Evolutionary conservation across 2,888 invertebrate genomes (phyloP), one percentile per base, ranked within the genome.

Genomic region (Polymixis flavicincta): DNA sequence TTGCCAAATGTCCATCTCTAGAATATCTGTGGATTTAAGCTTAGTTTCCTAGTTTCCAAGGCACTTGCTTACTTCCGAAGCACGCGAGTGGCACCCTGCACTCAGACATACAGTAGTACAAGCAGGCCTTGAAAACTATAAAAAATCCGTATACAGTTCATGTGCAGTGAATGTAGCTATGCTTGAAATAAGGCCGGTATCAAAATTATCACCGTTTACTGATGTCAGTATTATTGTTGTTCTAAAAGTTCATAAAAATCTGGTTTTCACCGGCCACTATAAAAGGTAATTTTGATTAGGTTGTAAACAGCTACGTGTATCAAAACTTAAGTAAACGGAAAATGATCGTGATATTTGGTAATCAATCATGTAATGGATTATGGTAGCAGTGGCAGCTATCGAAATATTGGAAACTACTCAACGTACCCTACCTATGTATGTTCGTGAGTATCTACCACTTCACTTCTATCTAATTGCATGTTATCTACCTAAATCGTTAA

Each of bases 371-470:
- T 65, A 63, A 69, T 77, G 78, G 75, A 65, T 59, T 75, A 32
- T 50, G 42, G 14, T 48, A 63, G 50, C 28, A 32, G 28, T 64
- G 59, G 14, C 59, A 80, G 69, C 69, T 74, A 48, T 60, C 65
- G 71, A 78, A 78, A 54, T 78, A 80, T 76, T 77, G 77, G 69
- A 77, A 69, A 68, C 61, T 63, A 57, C 61, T 69, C 69, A 55
- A 63, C 50, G 42, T 4, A 50, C n/a, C 37, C 13, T 11, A 66
- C 32, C 14, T 22, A 54, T 22, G 22, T 59, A 9, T 60, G 32
- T 8, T 17, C 17, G 5, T 55, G n/a, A 45, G 25, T 55, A 70
- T 32, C 2, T 52, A 11, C 25, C 22, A 64, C 19, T 42, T 4
- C 11, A 32, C 28, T 28, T 66, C 48, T 54, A 32, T 55, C 19